phyloP scores from a whole-genome alignment of 2,888 invertebrate species.

The Poecilus cupreus region DNA sequence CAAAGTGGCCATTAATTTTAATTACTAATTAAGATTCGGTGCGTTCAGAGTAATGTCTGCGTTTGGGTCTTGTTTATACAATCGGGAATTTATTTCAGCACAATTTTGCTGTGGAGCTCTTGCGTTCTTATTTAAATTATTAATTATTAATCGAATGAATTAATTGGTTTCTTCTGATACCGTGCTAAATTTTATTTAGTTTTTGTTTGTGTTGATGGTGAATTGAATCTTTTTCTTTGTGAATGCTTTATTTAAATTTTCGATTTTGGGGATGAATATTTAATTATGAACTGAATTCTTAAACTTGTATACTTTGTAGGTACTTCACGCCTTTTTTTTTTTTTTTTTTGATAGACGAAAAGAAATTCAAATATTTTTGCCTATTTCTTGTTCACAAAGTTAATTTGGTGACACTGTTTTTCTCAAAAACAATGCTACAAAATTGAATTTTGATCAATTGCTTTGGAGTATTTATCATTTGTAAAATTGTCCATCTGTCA shows the following conservation, averaged over 20 bases:
- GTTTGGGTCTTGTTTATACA: constrained; percentile 33
- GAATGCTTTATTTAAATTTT: not conserved
- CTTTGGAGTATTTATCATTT: too few relatives aligned
- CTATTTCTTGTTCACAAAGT: too few relatives aligned
- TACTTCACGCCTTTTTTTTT: too few relatives aligned
- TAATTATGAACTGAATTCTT: too few relatives aligned
- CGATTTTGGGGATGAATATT: too few relatives aligned
- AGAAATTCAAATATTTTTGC: too few relatives aligned
- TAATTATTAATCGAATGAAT: constrained; percentile 42
- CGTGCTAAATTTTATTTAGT: constrained; percentile 9
- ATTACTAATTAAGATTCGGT: constrained; percentile 53
- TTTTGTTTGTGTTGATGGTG: constrained; percentile 4
- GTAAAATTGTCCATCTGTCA: too few relatives aligned
- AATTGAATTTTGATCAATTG: too few relatives aligned
- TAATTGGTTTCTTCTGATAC: constrained; percentile 26
- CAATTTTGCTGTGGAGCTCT: not conserved
- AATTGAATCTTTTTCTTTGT: constrained; percentile 16
- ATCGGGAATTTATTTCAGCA: constrained; percentile 26
- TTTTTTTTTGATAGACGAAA: too few relatives aligned
- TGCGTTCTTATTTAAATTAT: constrained; percentile 31
- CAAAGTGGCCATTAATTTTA: constrained; percentile 54
- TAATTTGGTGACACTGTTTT: too few relatives aligned
- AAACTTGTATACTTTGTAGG: too few relatives aligned
- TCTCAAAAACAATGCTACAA: too few relatives aligned
- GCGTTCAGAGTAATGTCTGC: constrained; percentile 30